Conservation (phyloP, 2,113 vertebrate species). For the Rhinolophus sinicus region DNA sequence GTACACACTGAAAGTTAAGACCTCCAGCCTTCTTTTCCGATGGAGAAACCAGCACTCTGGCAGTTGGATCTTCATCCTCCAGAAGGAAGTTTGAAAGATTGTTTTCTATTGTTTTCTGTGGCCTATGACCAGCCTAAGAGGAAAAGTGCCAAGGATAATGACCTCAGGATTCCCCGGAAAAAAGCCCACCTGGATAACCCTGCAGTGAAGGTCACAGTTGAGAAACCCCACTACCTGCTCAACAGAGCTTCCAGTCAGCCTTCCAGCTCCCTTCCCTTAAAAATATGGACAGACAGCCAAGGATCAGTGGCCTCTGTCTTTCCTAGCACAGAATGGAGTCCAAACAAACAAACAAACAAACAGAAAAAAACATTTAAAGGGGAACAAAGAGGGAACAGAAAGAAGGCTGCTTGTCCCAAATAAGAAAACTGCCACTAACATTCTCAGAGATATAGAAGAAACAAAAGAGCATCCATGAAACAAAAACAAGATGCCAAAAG, state of each 20-base stretch:
- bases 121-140: neutral
- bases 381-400: neutral
- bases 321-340: neutral
- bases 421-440: neutral
- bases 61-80: no score
- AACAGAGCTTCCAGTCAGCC: neutral
- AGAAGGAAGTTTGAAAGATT: neutral
- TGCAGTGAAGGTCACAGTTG: neutral
- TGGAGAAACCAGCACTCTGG: neutral
- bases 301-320: neutral
- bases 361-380: neutral
- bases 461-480: neutral
- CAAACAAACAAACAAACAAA: neutral
- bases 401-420: neutral
- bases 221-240: neutral
- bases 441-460: neutral
- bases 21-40: neutral
- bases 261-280: neutral
- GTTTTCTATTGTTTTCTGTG: constrained; percentile 50
- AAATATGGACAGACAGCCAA: neutral
- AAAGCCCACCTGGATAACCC: neutral
- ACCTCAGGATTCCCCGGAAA: neutral
- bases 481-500: neutral
- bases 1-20: neutral
- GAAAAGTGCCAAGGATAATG: neutral